These are phyloP conservation scores for Boulengeromyrus knoepffleri DNA, from an alignment of 2,113 vertebrate species.

Conservation along the genomic window DNA sequence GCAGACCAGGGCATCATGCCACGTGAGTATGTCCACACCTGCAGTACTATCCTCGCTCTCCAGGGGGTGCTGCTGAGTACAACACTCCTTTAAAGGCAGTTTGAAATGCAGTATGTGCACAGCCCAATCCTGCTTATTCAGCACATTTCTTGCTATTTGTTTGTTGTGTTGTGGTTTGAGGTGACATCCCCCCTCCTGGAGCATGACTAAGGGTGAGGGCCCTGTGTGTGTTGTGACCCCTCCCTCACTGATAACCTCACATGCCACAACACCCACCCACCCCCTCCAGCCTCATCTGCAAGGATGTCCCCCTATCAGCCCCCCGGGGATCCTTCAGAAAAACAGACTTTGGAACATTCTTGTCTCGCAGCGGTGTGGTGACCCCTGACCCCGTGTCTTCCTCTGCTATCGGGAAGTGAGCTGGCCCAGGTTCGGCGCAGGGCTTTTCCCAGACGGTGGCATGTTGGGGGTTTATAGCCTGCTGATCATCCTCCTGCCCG, in stretches of 20 bases:
- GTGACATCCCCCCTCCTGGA: not conserved
- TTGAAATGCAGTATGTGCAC: not conserved
- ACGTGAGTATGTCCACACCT: constrained; percentile 65
- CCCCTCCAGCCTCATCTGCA: not conserved
- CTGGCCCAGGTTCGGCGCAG: not conserved
- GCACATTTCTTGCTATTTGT: not conserved
- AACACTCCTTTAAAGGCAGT: not conserved
- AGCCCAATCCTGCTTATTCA: not conserved
- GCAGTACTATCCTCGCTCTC: not conserved
- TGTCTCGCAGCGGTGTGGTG: not conserved
- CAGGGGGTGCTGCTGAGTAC: not conserved
- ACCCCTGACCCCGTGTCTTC: not conserved
- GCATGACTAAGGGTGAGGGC: not conserved
- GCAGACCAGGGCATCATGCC: constrained; percentile 98
- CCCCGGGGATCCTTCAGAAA: not conserved
- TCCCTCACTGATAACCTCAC: not conserved
- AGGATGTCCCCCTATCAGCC: not conserved
- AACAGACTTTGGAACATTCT: not conserved
- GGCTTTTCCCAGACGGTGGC: too few species aligned
- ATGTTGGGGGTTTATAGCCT: too few species aligned
- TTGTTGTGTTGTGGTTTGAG: not conserved
- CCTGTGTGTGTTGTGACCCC: not conserved
- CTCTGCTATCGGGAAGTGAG: not conserved
- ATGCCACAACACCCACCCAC: not conserved
- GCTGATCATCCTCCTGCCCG: not conserved